Evolutionary conservation across 2,113 vertebrate species (phyloP).

Genomic region (Clarias gariepinus): DNA sequence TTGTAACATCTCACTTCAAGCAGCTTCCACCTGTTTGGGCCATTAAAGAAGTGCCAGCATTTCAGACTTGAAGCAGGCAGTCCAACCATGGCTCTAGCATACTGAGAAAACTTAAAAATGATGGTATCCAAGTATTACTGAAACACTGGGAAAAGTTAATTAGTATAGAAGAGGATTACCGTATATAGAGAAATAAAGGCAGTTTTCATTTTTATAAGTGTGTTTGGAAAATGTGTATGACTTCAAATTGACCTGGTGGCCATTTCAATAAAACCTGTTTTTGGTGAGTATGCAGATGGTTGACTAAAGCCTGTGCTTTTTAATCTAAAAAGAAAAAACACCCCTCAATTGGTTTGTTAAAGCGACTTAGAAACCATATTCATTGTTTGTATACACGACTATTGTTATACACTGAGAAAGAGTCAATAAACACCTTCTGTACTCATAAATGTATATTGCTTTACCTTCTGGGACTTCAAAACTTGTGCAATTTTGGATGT

Average conservation of each 20-base stretch:
- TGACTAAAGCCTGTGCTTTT: not conserved
- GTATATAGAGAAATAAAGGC: too few species aligned
- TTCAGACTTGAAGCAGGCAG: too few species aligned
- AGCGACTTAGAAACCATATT: not conserved
- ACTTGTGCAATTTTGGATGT: conserved; percentile 8
- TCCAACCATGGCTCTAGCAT: too few species aligned
- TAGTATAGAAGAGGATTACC: too few species aligned
- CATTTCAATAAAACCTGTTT: not conserved
- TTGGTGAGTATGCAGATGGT: not conserved
- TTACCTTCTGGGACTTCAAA: not conserved
- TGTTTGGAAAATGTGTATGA: too few species aligned
- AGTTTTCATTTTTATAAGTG: too few species aligned
- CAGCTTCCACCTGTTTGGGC: too few species aligned
- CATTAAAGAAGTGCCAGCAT: too few species aligned
- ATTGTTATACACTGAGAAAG: not conserved
- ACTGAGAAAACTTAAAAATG: too few species aligned
- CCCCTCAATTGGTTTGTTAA: not conserved
- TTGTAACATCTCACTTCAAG: too few species aligned
- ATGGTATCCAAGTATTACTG: too few species aligned
- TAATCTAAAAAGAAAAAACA: not conserved
- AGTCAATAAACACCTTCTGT: not conserved
- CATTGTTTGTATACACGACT: not conserved
- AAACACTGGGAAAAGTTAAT: too few species aligned
- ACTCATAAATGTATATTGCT: not conserved
- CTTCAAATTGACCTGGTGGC: not conserved